Evolutionary conservation across 2,113 vertebrate species (phyloP).

Genomic region (Oxyura jamaicensis): DNA sequence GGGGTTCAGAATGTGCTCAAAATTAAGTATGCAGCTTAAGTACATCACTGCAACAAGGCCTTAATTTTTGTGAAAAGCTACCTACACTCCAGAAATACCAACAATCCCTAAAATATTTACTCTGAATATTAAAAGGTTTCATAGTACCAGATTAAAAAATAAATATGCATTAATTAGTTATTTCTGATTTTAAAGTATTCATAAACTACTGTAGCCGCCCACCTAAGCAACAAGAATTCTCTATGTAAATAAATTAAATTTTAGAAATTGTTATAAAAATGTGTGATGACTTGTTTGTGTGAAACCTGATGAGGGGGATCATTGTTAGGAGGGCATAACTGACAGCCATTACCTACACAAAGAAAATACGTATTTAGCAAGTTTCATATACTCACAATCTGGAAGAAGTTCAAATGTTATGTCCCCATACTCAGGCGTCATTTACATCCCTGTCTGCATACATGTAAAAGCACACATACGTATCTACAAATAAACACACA

Average conservation of each 20-base stretch:
- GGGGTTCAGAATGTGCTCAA: not conserved
- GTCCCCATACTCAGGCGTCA: not conserved
- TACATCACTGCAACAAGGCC: not conserved
- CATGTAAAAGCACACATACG: not conserved
- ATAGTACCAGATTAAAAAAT: not conserved
- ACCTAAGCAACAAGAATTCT: not conserved
- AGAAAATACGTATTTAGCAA: not conserved
- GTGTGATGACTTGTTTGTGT: not conserved
- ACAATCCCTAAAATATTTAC: not conserved
- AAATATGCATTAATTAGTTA: constrained; percentile 7
- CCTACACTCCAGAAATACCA: not conserved
- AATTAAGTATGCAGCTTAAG: not conserved
- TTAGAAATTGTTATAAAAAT: constrained; percentile 35
- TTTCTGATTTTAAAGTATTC: constrained; percentile 30
- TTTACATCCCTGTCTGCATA: not conserved
- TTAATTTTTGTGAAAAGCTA: not conserved
- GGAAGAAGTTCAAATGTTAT: not conserved
- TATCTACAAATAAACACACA: not conserved
- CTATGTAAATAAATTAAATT: constrained; percentile 44
- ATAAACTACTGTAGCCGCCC: not conserved
- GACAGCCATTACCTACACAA: not conserved
- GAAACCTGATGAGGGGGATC: not conserved
- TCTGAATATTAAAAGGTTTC: constrained; percentile 8
- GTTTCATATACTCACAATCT: not conserved
- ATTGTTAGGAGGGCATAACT: not conserved